Conservation (phyloP, 2,888 invertebrate genomes). For the Pecten maximus region DNA sequence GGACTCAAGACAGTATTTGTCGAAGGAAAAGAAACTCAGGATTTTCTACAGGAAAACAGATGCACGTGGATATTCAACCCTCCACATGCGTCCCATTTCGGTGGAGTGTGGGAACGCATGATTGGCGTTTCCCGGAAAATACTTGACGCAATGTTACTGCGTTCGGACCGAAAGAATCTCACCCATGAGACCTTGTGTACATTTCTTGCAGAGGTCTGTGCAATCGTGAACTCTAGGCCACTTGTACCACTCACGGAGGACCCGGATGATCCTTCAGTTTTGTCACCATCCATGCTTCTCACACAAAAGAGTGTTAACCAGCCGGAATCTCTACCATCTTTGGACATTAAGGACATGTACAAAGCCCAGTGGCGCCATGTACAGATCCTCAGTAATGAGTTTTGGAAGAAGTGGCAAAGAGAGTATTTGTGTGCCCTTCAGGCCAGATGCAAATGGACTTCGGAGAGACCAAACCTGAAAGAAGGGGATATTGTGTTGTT, state of each 20-base stretch:
- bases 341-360: constrained; percentile 49
- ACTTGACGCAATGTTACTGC: constrained; percentile 45
- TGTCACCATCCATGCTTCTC: constrained; percentile 51
- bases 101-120: constrained; percentile 55
- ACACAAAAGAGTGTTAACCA: constrained; percentile 47
- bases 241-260: constrained; percentile 48
- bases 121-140: constrained; percentile 51
- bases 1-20: constrained; percentile 33
- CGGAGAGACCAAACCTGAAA: neutral
- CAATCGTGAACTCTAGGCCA: constrained; percentile 52
- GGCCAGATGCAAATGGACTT: constrained; percentile 49
- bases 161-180: constrained; percentile 22
- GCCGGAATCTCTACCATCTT: neutral
- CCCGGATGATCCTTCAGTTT: constrained; percentile 36
- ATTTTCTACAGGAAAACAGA: constrained; percentile 37
- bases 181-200: constrained; percentile 55
- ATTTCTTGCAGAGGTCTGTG: constrained; percentile 52
- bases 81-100: constrained; percentile 54
- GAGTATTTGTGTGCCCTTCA: constrained; percentile 55
- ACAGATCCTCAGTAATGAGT: constrained; percentile 52
- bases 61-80: constrained; percentile 54
- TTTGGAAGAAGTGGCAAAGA: constrained; percentile 55
- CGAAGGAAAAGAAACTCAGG: constrained; percentile 33
- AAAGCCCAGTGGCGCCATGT: constrained; percentile 54
- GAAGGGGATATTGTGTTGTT: constrained; percentile 52